Evolutionary conservation across 2,888 invertebrate species (phyloP), one percentile per base, ranked within the genome.

Genomic region (Melipona bicolor): DNA sequence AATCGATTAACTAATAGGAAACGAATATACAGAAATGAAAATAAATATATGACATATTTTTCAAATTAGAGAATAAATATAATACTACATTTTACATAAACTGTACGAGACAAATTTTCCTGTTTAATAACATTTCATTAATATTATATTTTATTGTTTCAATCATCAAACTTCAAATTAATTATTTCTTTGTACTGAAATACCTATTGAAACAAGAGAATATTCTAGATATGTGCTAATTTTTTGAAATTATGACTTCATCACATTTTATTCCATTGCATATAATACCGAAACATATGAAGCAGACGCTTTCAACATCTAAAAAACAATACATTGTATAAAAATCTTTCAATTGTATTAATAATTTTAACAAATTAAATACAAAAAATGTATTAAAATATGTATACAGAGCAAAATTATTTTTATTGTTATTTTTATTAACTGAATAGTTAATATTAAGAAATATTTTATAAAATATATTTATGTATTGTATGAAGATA

Each of bases 231-330:
- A 15, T 43, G 11, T 13, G 43, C 5, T n/a, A 65, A 36, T 9
- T 21, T 62, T 21, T 62, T 62, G 4, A 2, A 4, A 62, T 32
- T 32, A 15, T 19, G 19, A 52, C 6, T 17, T 52, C 21, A 19
- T n/a, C 32, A 11, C n/a, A 4, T n/a, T 24, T 88, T 61, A 87
- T 56, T 84, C 87, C 75, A 87, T 70, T 4, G 91, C 88, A 17
- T 84, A 78, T 17, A 91, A 73, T 27, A 91, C 70, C 0, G 91
- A 91, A 21, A 90, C 72, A n/a, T 90, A 91, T 0, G 91, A 91
- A 9, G 83, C 88, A 32, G 90, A 91, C 54, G 88, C 84, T 64
- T 90, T 91, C 68, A 89, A 65, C 24, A 87, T 75, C 88, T 89
- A 64, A 36, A 80, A 81, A 78, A 27, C 32, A 50, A 50, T 61